These are phyloP conservation scores for Sakesphorus luctuosus DNA, from an alignment of 2,113 vertebrate genomes.

Conservation along the genomic window DNA sequence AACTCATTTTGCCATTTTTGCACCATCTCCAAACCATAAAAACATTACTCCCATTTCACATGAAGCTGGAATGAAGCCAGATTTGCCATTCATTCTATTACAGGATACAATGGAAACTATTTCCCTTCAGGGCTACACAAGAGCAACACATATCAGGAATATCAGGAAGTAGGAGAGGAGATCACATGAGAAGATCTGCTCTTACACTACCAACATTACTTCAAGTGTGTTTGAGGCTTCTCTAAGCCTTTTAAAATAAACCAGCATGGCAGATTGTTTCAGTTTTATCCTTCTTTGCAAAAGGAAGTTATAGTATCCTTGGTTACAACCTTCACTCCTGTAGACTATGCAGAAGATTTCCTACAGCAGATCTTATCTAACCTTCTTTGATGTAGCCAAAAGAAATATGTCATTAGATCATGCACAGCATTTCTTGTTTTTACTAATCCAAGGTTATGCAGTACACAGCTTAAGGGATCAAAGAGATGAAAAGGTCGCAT, in stretches of 20 bases:
- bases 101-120: not conserved
- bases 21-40: not conserved
- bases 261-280: not conserved
- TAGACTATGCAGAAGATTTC: constrained; percentile 14
- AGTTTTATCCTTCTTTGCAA: constrained; percentile 1
- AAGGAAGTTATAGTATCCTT: constrained; percentile 32
- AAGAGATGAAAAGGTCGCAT: constrained; percentile 21
- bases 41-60: not conserved
- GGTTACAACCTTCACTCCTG: constrained; percentile 5
- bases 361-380: constrained; percentile 45
- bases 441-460: constrained; percentile 59
- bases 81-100: not conserved
- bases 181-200: constrained; percentile 7
- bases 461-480: constrained; percentile 7
- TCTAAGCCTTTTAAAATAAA: constrained; percentile 31
- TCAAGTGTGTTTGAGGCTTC: constrained; percentile 15
- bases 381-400: constrained; percentile 37
- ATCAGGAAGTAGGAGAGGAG: not conserved
- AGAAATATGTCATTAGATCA: constrained; percentile 25
- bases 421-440: constrained; percentile 28
- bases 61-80: not conserved
- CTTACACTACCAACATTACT: constrained; percentile 3
- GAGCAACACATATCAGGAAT: not conserved
- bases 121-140: not conserved
- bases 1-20: constrained; percentile 3